phyloP scores from a whole-genome alignment of 2,888 invertebrate genomes.

The Lampropteryx suffumata region DNA sequence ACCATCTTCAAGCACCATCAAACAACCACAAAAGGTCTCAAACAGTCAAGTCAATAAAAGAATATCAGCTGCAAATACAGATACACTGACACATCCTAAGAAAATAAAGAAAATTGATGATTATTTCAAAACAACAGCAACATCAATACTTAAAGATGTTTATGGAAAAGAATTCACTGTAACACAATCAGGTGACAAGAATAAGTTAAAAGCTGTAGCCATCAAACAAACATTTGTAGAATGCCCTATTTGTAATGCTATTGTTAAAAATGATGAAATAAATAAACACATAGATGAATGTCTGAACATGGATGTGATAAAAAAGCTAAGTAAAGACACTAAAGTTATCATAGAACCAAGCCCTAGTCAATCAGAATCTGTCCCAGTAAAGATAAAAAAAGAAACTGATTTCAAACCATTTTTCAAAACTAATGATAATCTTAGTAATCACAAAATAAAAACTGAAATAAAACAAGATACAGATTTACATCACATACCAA shows the following conservation, averaged over 20 bases:
- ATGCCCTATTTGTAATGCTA: conserved; percentile 77
- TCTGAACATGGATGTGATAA: conserved; percentile 64
- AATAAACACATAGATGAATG: conserved; percentile 76
- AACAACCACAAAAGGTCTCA: too few relatives aligned
- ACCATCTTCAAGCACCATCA: conserved; percentile 16
- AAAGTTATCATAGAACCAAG: conserved; percentile 6
- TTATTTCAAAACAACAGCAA: conserved; percentile 58
- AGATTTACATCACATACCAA: background rate
- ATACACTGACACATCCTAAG: conserved; percentile 46
- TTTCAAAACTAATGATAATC: conserved; percentile 5
- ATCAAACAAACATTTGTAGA: conserved; percentile 46
- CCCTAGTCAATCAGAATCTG: conserved; percentile 7
- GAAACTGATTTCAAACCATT: background rate
- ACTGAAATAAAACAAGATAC: background rate
- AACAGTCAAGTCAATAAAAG: too few relatives aligned
- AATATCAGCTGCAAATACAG: conserved; percentile 8
- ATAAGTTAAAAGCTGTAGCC: conserved; percentile 41
- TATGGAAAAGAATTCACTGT: conserved; percentile 67
- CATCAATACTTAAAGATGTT: conserved; percentile 63
- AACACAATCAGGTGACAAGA: conserved; percentile 33
- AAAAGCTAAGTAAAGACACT: conserved; percentile 44
- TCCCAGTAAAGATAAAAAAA: conserved; percentile 4
- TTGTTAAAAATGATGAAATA: conserved; percentile 56
- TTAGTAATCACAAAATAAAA: background rate
- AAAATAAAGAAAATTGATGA: conserved; percentile 72